Base-by-base conservation (phyloP, 2,113 vertebrate species). In the Vidua chalybeata region DNA sequence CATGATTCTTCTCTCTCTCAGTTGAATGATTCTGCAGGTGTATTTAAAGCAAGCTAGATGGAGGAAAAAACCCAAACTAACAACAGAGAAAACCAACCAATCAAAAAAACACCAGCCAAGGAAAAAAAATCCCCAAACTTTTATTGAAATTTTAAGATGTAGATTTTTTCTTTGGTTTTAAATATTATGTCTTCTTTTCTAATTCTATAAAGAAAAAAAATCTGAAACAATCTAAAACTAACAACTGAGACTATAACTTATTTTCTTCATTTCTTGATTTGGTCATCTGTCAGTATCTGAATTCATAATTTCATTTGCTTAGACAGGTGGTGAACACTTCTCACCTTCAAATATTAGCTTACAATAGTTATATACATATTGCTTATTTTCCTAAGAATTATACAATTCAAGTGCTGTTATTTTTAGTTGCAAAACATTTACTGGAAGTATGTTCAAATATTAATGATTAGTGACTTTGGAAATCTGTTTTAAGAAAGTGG, bases 61-160 rank as follows among this genome's bases (percentile, higher is more conserved):
- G 22, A 39, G 35, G 12, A 8, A 76, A 76, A 55, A n/a, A 3
- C 3, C 2, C 16, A 61, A 84, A 15, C 7, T 13, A 54, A 16
- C 4, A 49, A 12, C 1, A 27, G 20, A 64, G 4, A 49, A 78
- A 82, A 61, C 3, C 6, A 61, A 64, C 1, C 4, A 59, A 48
- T 39, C 8, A 6, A 21, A 43, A 59, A 41, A 67, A 14, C 8
- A n/a, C 4, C 17, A 30, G 11, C 5, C 17, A 58, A 69, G 11
- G 2, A 17, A 68, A 37, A 20, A 20, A 56, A 51, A 4, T 4
- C 0, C 13, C 1, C 23, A 35, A 45, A 0, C 3, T 33, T 39
- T 37, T 20, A 2, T 19, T 59, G 15, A 74, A 45, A 41, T 68
- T 58, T 68, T 26, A 68, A 18, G 16, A 21, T 48, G 14, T 13